phyloP scores from a whole-genome alignment of 2,113 vertebrate genomes.

The Platanista minor region DNA sequence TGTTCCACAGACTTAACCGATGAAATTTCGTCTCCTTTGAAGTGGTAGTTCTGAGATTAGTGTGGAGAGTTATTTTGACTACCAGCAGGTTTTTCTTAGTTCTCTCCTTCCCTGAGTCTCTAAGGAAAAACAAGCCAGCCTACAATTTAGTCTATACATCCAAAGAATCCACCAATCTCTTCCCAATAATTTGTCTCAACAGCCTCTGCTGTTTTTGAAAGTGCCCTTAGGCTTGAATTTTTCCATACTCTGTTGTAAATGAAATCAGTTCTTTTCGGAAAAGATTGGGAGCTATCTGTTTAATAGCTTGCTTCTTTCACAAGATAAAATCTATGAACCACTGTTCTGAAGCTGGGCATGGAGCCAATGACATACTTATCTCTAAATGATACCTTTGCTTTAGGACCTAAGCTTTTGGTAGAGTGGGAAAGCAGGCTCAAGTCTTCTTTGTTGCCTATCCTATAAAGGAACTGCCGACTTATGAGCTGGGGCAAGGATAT shows the following conservation, averaged over 20 bases:
- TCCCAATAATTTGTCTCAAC: neutral
- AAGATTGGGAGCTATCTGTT: neutral
- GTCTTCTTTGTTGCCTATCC: neutral
- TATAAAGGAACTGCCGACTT: neutral
- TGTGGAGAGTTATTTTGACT: neutral
- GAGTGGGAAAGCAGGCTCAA: neutral
- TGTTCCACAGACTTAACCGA: neutral
- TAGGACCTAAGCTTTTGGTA: neutral
- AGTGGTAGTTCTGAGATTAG: neutral
- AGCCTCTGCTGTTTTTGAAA: neutral
- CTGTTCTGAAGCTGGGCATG: neutral
- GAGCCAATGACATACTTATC: neutral
- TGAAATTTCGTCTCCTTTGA: neutral
- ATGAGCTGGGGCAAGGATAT: neutral
- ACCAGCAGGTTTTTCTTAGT: neutral
- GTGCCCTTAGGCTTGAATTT: neutral
- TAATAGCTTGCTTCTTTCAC: neutral
- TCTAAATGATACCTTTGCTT: neutral
- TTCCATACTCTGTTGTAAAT: neutral
- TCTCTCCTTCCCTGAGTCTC: neutral
- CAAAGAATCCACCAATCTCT: neutral
- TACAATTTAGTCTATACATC: neutral
- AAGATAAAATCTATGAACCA: neutral
- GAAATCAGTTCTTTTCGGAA: neutral
- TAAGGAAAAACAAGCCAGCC: neutral